Evolutionary conservation across 2,888 invertebrate genomes (phyloP).

Genomic region (Nowickia ferox): DNA sequence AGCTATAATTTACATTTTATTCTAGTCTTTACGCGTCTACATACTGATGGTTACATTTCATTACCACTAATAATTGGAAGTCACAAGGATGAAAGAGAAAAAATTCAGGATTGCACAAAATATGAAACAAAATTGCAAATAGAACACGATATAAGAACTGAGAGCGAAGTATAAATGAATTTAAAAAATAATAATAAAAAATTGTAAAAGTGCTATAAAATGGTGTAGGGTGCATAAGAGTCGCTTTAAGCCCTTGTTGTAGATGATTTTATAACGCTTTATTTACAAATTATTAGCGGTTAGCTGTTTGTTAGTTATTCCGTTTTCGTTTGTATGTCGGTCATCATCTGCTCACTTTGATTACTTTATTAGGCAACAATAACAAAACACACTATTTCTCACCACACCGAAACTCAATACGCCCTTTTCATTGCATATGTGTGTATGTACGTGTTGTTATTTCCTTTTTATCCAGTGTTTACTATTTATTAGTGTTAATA

Average conservation of each 20-base stretch:
- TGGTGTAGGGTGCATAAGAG: background rate
- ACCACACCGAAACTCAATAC: background rate
- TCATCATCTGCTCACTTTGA: constrained; percentile 33
- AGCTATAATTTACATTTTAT: constrained; percentile 51
- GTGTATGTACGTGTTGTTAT: background rate
- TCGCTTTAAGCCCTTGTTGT: background rate
- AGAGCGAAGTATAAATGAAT: constrained; percentile 17
- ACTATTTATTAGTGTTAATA: background rate
- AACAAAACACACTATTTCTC: background rate
- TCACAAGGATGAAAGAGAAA: background rate
- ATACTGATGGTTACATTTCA: constrained; percentile 27
- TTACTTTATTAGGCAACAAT: constrained; percentile 51
- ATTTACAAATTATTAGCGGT: constrained; percentile 54
- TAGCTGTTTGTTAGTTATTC: constrained; percentile 23
- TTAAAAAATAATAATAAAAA: background rate
- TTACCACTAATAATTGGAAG: constrained; percentile 34
- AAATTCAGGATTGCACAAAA: background rate
- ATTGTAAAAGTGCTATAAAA: background rate
- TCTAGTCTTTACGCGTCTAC: constrained; percentile 30
- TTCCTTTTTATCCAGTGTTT: background rate
- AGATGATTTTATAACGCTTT: background rate
- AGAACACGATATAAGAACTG: background rate
- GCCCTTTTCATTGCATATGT: background rate
- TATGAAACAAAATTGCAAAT: constrained; percentile 24
- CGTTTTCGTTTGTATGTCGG: constrained; percentile 15